A percentile compares a stretch with the other conserved stretches of the same genome.
Evolutionary conservation across 2,797 vertebrate species (phyloP).

Genomic region (Tangara arthus): DNA sequence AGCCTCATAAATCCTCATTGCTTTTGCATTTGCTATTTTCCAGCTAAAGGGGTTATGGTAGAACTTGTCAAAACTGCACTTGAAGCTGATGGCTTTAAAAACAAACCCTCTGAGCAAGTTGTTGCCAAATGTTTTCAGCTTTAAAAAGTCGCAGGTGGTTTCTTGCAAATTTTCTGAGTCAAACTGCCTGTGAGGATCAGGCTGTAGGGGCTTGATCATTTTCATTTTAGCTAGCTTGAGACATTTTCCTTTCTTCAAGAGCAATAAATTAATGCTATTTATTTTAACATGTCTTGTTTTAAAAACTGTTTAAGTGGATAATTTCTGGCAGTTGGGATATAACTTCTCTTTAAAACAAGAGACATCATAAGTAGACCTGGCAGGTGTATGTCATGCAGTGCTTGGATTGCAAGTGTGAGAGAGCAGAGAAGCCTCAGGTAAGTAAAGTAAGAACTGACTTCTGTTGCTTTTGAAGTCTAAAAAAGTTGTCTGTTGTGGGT

Average conservation of each 20-base stretch:
- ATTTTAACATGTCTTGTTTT: background rate
- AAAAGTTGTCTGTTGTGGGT: background rate
- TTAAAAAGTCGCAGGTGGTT: background rate
- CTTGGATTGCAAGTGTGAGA: background rate
- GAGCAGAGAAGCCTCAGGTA: background rate
- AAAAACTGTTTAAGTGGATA: background rate
- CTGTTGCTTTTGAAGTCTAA: background rate
- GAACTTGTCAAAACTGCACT: background rate
- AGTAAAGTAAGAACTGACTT: background rate
- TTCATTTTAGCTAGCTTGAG: background rate
- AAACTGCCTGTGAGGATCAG: background rate
- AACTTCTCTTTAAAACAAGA: background rate
- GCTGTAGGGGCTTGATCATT: background rate
- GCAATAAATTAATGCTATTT: background rate
- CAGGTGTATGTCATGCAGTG: background rate
- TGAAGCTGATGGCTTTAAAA: background rate
- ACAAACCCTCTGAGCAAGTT: background rate
- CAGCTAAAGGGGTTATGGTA: background rate
- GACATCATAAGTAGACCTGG: background rate
- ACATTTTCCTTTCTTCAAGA: background rate
- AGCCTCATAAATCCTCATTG: slow-evolving; percentile 7
- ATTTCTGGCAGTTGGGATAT: background rate
- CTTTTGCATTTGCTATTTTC: slow-evolving; percentile 8
- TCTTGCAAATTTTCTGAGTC: background rate
- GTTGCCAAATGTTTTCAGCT: background rate